Base-by-base conservation (phyloP, 1,140 invertebrate genomes). In the Phocides pigmalion region DNA sequence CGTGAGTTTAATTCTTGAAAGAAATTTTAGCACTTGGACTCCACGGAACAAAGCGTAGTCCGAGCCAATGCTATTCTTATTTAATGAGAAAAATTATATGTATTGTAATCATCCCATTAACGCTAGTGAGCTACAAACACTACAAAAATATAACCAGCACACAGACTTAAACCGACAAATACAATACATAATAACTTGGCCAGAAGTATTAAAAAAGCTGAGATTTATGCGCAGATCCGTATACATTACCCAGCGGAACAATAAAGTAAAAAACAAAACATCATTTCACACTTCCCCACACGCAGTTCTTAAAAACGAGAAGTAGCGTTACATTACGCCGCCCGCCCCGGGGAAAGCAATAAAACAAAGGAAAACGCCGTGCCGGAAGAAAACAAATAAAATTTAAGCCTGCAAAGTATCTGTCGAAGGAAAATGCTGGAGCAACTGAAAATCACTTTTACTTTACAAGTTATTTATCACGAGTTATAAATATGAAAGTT, bases 231-330 rank as follows among this genome's bases (percentile, higher is more conserved):
- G 47, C 56, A 54, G 56, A 59, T 51, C 46, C 37, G 47, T 39
- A 49, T 53, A 72, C 50, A 65, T 67, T 65, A 74, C 69, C 69
- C 70, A 61, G 37, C 54, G 70, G 70, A 62, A 66, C 68, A 64
- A 74, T 74, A 74, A 73, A 73, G 67, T 62, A 69, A 67, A 70
- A 70, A 68, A 66, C 72, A 70, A 74, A 74, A 74, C 68, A 68
- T 68, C 62, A 70, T 74, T 69, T 68, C 68, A 68, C 68, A 73
- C 67, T 73, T 70, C 62, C 64, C 72, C 59, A 68, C 42, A 74
- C 62, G 62, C 54, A 68, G 61, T 67, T 67, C 71, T 70, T 70
- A 67, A 70, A 72, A 71, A 71, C 67, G 67, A 62, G 62, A 68
- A 68, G 65, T 42, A 22, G 28, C 42, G 62, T 62, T 64, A 68